These are phyloP conservation scores for Hydropsyche tenuis DNA, from an alignment of 1,140 invertebrate genomes.

Conservation along the genomic window DNA sequence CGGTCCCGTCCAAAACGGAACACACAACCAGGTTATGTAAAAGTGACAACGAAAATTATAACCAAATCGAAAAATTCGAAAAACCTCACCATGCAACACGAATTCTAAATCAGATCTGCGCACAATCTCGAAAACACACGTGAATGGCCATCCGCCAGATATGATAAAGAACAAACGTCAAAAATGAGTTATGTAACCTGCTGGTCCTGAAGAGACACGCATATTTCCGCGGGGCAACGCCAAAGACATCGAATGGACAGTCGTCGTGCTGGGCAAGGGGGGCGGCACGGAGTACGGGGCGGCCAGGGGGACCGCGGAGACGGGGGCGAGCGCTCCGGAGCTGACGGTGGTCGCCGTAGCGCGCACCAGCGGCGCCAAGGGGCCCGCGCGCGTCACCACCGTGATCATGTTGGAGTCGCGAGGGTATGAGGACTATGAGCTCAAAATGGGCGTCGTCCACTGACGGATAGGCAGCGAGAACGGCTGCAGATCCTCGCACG, in stretches of 20 bases:
- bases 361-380: slow-evolving; percentile 66
- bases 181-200: slow-evolving; percentile 54
- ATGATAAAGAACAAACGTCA: neutral
- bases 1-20: too few species aligned
- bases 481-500: neutral
- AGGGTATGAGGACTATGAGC: neutral
- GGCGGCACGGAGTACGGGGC: slow-evolving; percentile 54
- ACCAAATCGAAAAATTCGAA: too few species aligned
- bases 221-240: slow-evolving; percentile 63
- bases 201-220: slow-evolving; percentile 63
- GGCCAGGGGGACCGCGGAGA: slow-evolving; percentile 55
- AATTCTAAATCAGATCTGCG: too few species aligned
- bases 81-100: too few species aligned
- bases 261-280: slow-evolving; percentile 57
- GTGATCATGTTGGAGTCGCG: slow-evolving; percentile 61
- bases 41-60: too few species aligned
- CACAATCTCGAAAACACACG: too few species aligned
- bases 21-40: too few species aligned
- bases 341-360: slow-evolving; percentile 66
- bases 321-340: slow-evolving; percentile 63
- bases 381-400: slow-evolving; percentile 69
- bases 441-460: too few species aligned
- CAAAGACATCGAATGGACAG: slow-evolving; percentile 59
- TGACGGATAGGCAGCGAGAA: neutral
- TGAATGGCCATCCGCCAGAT: neutral